These are phyloP conservation scores for Crepidodera aurea DNA, from an alignment of 2,888 invertebrate genomes.

Conservation along the genomic window DNA sequence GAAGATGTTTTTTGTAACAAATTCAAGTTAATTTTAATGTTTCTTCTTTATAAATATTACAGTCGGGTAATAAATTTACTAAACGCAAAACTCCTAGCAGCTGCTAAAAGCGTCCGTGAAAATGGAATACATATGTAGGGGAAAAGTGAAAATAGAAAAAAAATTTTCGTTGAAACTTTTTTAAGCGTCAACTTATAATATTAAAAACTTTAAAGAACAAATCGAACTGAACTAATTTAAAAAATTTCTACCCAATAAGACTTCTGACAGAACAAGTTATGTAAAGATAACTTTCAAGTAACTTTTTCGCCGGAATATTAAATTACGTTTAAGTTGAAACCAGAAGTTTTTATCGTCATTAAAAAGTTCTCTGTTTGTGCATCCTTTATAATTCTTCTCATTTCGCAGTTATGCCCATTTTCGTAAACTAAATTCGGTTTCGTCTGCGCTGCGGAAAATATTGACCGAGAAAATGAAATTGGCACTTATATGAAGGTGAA, in stretches of 20 bases:
- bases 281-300: constrained; percentile 32
- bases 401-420: constrained; percentile 30
- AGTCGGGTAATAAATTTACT: too few relatives aligned
- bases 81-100: too few relatives aligned
- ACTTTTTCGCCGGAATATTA: constrained; percentile 32
- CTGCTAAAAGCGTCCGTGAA: too few relatives aligned
- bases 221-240: constrained; percentile 23
- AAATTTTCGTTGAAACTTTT: too few relatives aligned
- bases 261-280: constrained; percentile 26
- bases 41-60: too few relatives aligned
- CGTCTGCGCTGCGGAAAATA: not conserved
- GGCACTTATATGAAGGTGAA: not conserved
- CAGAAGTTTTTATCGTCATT: constrained; percentile 39
- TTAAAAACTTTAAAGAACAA: constrained; percentile 1
- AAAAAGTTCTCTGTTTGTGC: constrained; percentile 42
- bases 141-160: too few relatives aligned
- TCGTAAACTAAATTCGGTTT: constrained; percentile 12
- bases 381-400: constrained; percentile 33
- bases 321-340: constrained; percentile 39
- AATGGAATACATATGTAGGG: too few relatives aligned
- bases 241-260: constrained; percentile 29
- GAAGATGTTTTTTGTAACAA: too few relatives aligned
- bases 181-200: constrained; percentile 1
- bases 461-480: not conserved
- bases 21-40: too few relatives aligned